Conservation (phyloP, 2,888 invertebrate species). For the Hermaeophaga mercurialis region DNA sequence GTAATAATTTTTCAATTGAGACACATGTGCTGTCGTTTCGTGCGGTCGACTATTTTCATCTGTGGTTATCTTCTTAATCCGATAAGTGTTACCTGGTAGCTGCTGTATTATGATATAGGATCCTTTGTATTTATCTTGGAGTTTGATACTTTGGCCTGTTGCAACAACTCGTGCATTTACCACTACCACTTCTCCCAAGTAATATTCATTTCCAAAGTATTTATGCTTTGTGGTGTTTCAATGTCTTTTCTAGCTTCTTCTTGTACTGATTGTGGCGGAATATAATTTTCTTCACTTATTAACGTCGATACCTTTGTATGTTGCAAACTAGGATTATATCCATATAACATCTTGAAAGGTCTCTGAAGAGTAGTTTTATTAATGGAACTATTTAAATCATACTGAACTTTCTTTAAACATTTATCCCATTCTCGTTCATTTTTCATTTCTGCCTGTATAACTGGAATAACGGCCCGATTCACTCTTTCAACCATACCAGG, state of each 20-base stretch:
- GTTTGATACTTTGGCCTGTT: neutral
- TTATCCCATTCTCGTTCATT: constrained; percentile 22
- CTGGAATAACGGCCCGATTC: constrained; percentile 25
- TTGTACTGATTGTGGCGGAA: constrained; percentile 1
- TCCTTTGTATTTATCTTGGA: constrained; percentile 3
- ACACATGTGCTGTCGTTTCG: neutral
- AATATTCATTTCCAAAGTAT: neutral
- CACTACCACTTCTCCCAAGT: neutral
- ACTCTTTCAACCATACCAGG: constrained; percentile 34
- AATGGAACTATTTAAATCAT: constrained; percentile 29
- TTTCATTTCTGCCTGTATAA: constrained; percentile 18
- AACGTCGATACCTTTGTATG: neutral
- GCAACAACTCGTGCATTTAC: neutral
- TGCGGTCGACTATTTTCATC: neutral
- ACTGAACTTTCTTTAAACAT: constrained; percentile 30
- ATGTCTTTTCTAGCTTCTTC: neutral
- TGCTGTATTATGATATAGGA: neutral
- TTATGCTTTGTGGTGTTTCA: constrained; percentile 4
- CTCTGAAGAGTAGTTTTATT: constrained; percentile 35
- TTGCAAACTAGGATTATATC: constrained; percentile 14
- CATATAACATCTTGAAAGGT: constrained; percentile 33
- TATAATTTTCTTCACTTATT: neutral
- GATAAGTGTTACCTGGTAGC: neutral
- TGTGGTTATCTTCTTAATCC: neutral
- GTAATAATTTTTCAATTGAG: neutral